Evolutionary conservation across 2,797 vertebrate genomes (phyloP), one percentile per base, ranked within the genome.

Genomic region (Euphonia xanthogaster): DNA sequence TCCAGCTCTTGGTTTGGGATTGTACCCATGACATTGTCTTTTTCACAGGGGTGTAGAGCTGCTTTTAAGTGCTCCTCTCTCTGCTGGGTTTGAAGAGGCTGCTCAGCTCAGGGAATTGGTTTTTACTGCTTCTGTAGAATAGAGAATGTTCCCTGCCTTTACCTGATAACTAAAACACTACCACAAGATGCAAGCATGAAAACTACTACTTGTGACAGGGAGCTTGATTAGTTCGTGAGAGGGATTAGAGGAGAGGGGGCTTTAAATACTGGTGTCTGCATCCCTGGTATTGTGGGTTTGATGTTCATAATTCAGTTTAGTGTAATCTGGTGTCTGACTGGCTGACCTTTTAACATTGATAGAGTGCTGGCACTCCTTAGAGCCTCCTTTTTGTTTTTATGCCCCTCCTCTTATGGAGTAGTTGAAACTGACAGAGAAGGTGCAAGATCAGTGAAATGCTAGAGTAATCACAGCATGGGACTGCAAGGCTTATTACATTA

Each of bases 401-500:
- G 0, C 0, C 14, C 6, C 8, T 14, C 2, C 8, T 76, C 25
- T 37, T 40, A 40, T 1, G 9, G 8, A 83, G 23, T 78, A 68
- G 50, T 47, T 90, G 72, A 54, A 94, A 84, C 33, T 57, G 47
- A 31, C 55, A 76, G 60, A 75, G 61, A 63, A 90, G 4, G 44
- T 70, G 33, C 27, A 81, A 44, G 27, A 68, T 83, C 30, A 45
- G 54, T 88, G 47, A 80, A 91, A 86, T 82, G 33, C 27, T 66
- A 12, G 61, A 78, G n/a, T 54, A 83, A 72, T 85, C 30, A 57
- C 18, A 67, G n/a, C 19, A 21, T 53, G 18, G 30, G 39, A 61
- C 48, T 48, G 18, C 48, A 80, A 87, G 31, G 44, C 20, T 85
- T 62, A 51, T 65, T 83, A 27, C 7, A 7, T 81, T 75, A 35